Base-by-base conservation (phyloP, 1,140 invertebrate species). In the Thaumatotibia leucotreta region DNA sequence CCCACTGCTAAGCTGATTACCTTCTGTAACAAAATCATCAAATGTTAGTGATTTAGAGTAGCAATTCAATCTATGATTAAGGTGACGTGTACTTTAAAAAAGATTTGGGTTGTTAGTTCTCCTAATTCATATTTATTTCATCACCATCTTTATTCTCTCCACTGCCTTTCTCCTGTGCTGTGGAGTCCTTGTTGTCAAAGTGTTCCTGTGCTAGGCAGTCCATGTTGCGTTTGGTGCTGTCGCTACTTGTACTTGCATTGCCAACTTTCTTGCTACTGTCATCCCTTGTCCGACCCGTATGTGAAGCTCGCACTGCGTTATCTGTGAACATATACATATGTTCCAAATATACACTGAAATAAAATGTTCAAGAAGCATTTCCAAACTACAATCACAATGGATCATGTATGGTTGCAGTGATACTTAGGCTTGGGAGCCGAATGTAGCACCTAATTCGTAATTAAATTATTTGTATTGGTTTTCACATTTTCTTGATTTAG, bases 191-290 rank as follows among this genome's bases (percentile, higher is more conserved):
- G 68, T 76, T 72, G 69, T 89, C 87, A 71, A 87, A 83, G 76
- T 82, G 76, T 72, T 88, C 91, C 77, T 79, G 84, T 69, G 86
- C 83, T 88, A 87, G 83, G 78, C 83, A 70, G 68, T 91, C 87
- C 89, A 91, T 91, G 78, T 79, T 84, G 81, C 84, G 75, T 73
- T 89, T 85, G 74, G 75, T 74, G 65, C 45, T 69, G 68, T 84
- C 75, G 68, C 78, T 79, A 76, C 70, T 80, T 68, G 74, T 74
- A 82, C 79, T 84, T 69, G 83, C 83, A 85, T 87, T 82, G 77
- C 81, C 76, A 81, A 75, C 74, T 72, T 89, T 89, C 79, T 89
- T 90, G 74, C 49, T 58, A 76, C 80, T 88, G 88, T 92, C 88
- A 91, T 91, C 84, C 86, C 90, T 91, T 80, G 86, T 73, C 64